Percentiles rank a stretch among this genome's conserved stretches.
phyloP scores from a whole-genome alignment of 1,140 invertebrate genomes.

The Gryon sp. region DNA sequence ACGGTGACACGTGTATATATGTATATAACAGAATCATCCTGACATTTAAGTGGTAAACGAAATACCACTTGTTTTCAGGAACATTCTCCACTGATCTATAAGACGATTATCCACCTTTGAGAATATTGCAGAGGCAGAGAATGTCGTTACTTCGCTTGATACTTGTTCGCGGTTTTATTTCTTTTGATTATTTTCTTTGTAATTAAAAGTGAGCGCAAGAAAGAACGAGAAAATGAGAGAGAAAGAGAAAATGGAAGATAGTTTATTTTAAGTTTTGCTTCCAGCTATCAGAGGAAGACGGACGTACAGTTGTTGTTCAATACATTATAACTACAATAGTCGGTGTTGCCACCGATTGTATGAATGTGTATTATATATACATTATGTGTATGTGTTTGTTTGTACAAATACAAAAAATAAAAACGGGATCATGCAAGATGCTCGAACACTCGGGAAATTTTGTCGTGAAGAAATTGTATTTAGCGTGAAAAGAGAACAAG shows the following conservation, averaged over 20 bases:
- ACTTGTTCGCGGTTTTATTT: slow-evolving; percentile 1
- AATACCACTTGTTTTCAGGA: background rate
- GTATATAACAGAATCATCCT: slow-evolving; percentile 55
- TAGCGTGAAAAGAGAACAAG: too few relatives aligned
- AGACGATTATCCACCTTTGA: background rate
- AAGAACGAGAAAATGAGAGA: too few relatives aligned
- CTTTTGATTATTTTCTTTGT: background rate
- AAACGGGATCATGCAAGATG: slow-evolving; percentile 45
- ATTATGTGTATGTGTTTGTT: slow-evolving; percentile 6
- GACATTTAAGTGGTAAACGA: background rate
- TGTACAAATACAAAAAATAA: slow-evolving; percentile 25
- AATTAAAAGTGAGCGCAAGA: too few relatives aligned
- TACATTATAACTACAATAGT: slow-evolving; percentile 29
- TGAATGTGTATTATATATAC: slow-evolving; percentile 31
- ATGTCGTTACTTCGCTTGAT: background rate
- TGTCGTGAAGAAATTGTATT: too few relatives aligned
- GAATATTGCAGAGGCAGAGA: background rate
- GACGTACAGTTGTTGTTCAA: slow-evolving; percentile 22
- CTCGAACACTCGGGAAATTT: slow-evolving; percentile 22
- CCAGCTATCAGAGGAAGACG: slow-evolving; percentile 38
- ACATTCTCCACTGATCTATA: background rate
- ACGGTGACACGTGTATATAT: slow-evolving; percentile 53
- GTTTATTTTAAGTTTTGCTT: slow-evolving; percentile 43
- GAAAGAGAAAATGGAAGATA: too few relatives aligned
- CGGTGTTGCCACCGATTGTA: slow-evolving; percentile 36